Base-by-base conservation (phyloP, 1,140 invertebrate genomes). In the Mizuhopecten yessoensis region DNA sequence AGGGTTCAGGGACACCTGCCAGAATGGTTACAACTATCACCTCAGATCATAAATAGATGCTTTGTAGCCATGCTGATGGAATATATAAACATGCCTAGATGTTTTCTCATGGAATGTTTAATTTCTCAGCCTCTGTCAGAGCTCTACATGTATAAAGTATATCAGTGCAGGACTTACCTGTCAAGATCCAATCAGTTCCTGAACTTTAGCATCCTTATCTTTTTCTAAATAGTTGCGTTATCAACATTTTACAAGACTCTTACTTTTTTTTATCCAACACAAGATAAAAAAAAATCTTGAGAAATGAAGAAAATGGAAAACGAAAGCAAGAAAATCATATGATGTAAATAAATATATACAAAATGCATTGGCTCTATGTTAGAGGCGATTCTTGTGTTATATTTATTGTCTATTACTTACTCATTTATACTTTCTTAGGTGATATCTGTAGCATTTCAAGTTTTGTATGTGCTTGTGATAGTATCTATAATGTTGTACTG, bases 141-240 rank as follows among this genome's bases (percentile, higher is more conserved):
- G 57, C n/a, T 29, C n/a, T 29, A 5, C 11, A 39, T 13, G 13
- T 39, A 39, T 39, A 39, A 13, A 39, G 13, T 13, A 39, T 39
- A 9, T 11, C 17, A 75, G 29, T 29, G 11, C 57, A 75, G 3
- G n/a, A 17, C 57, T n/a, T 75, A 75, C 57, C 17, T 75, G 57
- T 75, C 57, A 75, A 29, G 57, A 29, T 29, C 5, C 57, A 75
- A 3, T 75, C 57, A 75, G 23, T 75, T 1, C 9, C 17, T 75
- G 57, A 75, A 75, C 57, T 75, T 75, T 75, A 75, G n/a, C 57
- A 29, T 75, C 57, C 57, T 75, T 75, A 75, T 75, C 57, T 75
- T 75, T 75, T 75, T 75, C n/a, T 75, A 29, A 75, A 29, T 75
- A 75, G 57, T 75, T 75, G 23, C n/a, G 23, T 75, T 75, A 75